Base-by-base conservation (phyloP, 2,113 vertebrate species). In the Gila orcuttii region DNA sequence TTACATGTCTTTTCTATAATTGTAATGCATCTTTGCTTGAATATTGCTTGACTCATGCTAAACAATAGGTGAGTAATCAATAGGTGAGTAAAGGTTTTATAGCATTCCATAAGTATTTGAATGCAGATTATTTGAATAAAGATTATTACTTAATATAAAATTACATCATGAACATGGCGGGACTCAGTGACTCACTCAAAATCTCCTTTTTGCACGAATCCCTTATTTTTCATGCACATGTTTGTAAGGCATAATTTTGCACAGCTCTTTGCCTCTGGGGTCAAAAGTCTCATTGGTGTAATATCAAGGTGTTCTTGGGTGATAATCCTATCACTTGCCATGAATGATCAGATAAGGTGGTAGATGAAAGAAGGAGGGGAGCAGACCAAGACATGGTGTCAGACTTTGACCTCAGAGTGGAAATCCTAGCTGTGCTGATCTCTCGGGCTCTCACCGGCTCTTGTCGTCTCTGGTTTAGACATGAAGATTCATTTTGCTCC, bases 401-500 rank as follows among this genome's bases (percentile, higher is more conserved):
- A 92, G 91, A 95, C 94, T 95, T 96, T 95, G 94, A 79, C 93
- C 95, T 80, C 23, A 1, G 21, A 66, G 39, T 74, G 45, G 25
- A 74, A 39, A 39, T n/a, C 66, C 60, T 25, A 25, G 8, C 11
- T 36, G 39, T 25, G 75, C 55, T 28, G 52, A n/a, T 71, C 45
- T 19, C 69, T 28, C 55, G 21, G 31, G 28, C 84, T 73, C 50
- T 52, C 71, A 73, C 50, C 84, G 79, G 83, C 84, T 55, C 83
- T 77, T 5, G 11, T 2, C 11, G 42, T 82, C 9, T 68, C 84
- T 36, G 25, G 79, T 62, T 76, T 45, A 82, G 87, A 71, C 79
- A 97, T 96, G 96, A 95, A 92, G 92, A 85, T 98, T 68, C 17
- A 94, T 59, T 97, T 97, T 21, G 96, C 96, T 0, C 95, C 96